Percentiles rank a stretch among this genome's conserved stretches.
phyloP scores from a whole-genome alignment of 2,113 vertebrate species.

The Megaceryle torquata region DNA sequence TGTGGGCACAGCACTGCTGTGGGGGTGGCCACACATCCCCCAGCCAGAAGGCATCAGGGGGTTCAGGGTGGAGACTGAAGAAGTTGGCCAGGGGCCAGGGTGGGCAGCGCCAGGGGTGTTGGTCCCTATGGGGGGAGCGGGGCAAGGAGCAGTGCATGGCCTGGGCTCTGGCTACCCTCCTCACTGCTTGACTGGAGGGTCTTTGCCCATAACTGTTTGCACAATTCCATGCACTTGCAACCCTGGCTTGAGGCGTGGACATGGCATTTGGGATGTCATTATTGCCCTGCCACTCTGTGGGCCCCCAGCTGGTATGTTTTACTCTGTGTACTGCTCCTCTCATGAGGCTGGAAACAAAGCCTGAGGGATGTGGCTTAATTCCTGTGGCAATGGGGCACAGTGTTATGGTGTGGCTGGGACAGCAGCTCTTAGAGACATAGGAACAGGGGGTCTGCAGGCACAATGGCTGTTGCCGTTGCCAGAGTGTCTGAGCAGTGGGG shows the following conservation, averaged over 20 bases:
- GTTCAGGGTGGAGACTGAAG: background rate
- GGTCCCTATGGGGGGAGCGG: accelerated
- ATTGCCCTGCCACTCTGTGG: background rate
- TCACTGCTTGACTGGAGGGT: background rate
- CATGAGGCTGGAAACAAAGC: background rate
- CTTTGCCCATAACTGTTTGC: background rate
- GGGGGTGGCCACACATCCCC: accelerated
- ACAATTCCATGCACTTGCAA: background rate
- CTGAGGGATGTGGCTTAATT: background rate
- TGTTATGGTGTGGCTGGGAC: background rate
- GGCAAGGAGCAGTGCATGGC: background rate
- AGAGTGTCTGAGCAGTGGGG: background rate
- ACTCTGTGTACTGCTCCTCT: background rate
- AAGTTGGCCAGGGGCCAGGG: accelerated
- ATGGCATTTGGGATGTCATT: background rate
- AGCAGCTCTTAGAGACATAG: background rate
- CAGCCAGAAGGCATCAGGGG: accelerated
- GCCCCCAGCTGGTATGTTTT: background rate
- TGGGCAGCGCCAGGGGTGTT: background rate
- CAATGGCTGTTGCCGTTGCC: background rate
- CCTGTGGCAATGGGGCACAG: accelerated
- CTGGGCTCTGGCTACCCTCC: background rate
- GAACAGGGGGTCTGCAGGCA: background rate
- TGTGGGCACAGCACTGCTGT: accelerated
- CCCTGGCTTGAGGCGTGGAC: background rate